Percentiles rank a stretch among this genome's conserved stretches.
Evolutionary conservation across 2,113 vertebrate genomes (phyloP).

Genomic region (Phalacrocorax carbo): DNA sequence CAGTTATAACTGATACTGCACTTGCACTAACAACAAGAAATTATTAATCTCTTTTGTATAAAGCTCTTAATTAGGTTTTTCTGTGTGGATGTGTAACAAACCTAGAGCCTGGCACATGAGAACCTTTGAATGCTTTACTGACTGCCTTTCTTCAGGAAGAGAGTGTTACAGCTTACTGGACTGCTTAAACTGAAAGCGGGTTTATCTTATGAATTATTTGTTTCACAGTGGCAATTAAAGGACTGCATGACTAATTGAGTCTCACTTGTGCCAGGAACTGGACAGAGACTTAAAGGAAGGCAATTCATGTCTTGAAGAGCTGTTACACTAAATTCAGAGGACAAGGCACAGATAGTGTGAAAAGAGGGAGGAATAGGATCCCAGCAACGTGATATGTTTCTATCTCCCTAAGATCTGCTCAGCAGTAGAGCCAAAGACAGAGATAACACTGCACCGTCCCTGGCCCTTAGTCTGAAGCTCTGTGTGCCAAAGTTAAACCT

Average conservation of each 20-base stretch:
- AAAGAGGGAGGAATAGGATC: background rate
- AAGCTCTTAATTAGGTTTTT: background rate
- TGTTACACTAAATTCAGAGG: background rate
- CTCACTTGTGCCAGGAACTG: background rate
- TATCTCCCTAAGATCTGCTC: background rate
- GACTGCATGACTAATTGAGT: background rate
- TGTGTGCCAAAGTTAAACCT: background rate
- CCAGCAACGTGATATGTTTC: background rate
- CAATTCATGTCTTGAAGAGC: background rate
- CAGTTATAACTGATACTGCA: background rate
- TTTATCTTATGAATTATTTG: background rate
- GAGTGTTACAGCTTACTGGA: background rate
- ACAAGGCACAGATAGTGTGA: background rate
- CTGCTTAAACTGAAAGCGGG: background rate
- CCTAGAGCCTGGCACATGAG: background rate
- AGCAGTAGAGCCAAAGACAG: background rate
- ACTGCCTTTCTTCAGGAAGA: background rate
- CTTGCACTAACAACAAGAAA: slow-evolving; percentile 5
- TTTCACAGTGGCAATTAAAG: background rate
- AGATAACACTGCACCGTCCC: rapidly evolving
- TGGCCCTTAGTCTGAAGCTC: background rate
- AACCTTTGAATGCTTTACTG: background rate
- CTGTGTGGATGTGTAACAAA: background rate
- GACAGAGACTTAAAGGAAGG: background rate
- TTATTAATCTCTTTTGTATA: background rate